These are phyloP conservation scores for Sphecodes monilicornis DNA, from an alignment of 2,888 invertebrate species.

Conservation along the genomic window DNA sequence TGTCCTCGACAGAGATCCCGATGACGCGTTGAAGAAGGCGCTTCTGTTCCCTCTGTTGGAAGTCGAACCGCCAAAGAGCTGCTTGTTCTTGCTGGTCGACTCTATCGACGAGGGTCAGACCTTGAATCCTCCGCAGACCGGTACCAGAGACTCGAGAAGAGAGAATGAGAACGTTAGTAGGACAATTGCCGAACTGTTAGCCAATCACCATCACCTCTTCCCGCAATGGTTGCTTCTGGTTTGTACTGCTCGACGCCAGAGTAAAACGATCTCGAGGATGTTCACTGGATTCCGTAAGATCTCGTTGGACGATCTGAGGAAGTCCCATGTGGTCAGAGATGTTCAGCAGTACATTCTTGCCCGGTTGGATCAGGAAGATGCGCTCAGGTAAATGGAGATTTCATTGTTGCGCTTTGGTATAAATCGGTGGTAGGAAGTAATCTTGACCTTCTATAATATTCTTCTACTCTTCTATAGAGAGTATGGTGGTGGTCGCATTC, in stretches of 20 bases:
- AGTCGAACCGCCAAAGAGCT: constrained; percentile 94
- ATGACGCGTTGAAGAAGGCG: constrained; percentile 95
- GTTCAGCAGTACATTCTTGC: constrained; percentile 98
- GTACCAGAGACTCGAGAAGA: constrained; percentile 85
- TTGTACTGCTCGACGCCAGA: constrained; percentile 94
- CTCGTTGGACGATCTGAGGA: constrained; percentile 95
- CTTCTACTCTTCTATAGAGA: too few species aligned
- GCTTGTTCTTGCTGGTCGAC: constrained; percentile 94
- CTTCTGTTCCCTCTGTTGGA: constrained; percentile 94
- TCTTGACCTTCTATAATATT: neutral
- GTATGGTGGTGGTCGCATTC: too few species aligned
- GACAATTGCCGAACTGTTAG: constrained; percentile 93
- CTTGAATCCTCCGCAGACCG: constrained; percentile 74
- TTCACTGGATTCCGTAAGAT: constrained; percentile 96
- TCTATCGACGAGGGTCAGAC: constrained; percentile 93
- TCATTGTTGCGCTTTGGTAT: neutral
- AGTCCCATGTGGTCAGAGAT: constrained; percentile 95
- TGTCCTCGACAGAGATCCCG: constrained; percentile 94
- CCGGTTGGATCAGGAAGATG: constrained; percentile 94
- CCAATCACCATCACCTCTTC: constrained; percentile 95
- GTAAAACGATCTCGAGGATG: constrained; percentile 91
- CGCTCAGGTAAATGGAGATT: constrained; percentile 85
- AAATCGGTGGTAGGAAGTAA: neutral
- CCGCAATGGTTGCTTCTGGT: constrained; percentile 97
- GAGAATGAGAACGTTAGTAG: constrained; percentile 84